phyloP scores from a whole-genome alignment of 2,888 invertebrate genomes.

The Lamellibrachia satsuma region DNA sequence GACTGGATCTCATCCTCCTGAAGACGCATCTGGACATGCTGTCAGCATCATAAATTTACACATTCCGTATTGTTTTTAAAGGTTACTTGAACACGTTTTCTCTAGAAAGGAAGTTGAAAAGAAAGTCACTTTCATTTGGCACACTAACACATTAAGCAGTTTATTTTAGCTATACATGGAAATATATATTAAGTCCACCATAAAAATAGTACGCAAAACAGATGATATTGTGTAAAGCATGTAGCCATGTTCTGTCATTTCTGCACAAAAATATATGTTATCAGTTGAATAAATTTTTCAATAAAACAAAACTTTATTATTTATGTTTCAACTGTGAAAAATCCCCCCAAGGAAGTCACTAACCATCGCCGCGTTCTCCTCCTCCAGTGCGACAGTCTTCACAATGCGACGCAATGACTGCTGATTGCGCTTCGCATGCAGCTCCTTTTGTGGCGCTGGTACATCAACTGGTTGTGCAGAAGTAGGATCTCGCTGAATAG shows the following conservation, averaged over 20 bases:
- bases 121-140: no score
- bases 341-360: not conserved
- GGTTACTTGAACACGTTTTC: no score
- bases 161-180: no score
- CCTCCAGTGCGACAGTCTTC: conserved; percentile 80
- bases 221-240: no score
- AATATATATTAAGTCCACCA: no score
- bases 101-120: no score
- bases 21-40: conserved; percentile 69
- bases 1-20: conserved; percentile 57
- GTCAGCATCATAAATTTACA: not conserved
- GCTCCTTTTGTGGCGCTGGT: conserved; percentile 87
- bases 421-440: conserved; percentile 89
- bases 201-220: no score
- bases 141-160: no score
- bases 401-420: conserved; percentile 84
- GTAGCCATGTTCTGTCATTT: no score
- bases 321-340: not conserved
- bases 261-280: not conserved
- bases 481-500: conserved; percentile 78
- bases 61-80: no score
- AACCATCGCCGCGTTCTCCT: conserved; percentile 80
- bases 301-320: not conserved
- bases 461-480: conserved; percentile 85
- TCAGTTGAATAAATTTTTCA: not conserved